Percentiles rank a stretch among this genome's conserved stretches.
These are phyloP conservation scores for Nephrotoma flavescens DNA, from an alignment of 2,888 invertebrate species.

Conservation along the genomic window DNA sequence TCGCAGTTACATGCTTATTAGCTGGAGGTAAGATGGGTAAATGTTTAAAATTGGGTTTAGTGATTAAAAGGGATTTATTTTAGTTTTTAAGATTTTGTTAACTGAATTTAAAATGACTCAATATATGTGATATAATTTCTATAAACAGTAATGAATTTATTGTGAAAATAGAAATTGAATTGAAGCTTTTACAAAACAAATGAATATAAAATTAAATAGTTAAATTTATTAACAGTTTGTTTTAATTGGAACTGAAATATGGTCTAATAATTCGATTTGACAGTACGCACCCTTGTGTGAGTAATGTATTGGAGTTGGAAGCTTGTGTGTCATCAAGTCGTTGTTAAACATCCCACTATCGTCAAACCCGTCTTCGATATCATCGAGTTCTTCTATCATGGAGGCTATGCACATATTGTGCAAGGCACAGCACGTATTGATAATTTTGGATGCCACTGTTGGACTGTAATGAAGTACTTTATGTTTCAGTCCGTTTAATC, in stretches of 20 bases:
- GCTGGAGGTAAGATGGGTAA: rapidly evolving
- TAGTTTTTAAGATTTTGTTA: no score
- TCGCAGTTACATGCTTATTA: no score
- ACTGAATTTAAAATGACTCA: no score
- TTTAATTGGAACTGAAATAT: background rate
- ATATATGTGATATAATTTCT: no score
- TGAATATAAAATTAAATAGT: no score
- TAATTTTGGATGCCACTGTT: background rate
- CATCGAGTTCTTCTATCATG: background rate
- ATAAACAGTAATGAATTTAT: no score
- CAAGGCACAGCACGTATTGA: background rate
- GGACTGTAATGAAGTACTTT: background rate
- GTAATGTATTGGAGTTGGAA: background rate
- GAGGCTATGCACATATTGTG: background rate
- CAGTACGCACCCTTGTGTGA: background rate
- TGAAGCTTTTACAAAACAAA: no score
- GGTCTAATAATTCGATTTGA: background rate
- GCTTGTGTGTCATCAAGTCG: background rate
- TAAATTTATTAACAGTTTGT: background rate
- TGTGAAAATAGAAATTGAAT: no score
- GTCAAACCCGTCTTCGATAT: background rate
- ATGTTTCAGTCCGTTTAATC: no score
- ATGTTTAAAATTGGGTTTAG: no score
- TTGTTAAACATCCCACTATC: background rate
- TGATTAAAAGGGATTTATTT: no score